Evolutionary conservation across 1,140 invertebrate species (phyloP), one percentile per base, ranked within the genome.

Genomic region (Halictus rubicundus): DNA sequence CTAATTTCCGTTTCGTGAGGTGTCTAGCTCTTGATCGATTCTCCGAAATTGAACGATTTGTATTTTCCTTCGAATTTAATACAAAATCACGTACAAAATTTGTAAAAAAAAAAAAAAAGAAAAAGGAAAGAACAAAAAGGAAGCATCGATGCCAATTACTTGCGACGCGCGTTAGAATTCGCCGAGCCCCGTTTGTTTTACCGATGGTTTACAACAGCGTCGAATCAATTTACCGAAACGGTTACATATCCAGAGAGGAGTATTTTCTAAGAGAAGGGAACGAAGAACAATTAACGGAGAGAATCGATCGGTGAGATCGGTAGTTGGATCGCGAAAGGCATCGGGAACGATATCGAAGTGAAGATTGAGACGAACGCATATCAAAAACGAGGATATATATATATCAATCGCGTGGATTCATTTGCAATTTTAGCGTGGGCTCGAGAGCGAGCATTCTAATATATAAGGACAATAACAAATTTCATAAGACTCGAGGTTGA

Each of bases 381-480:
- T 76, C 69, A 46, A 68, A 79, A 32, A 63, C 10, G 32, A n/a
- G n/a, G n/a, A n/a, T n/a, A n/a, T n/a, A 72, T 54, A 21, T 52
- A 52, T 42, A 61, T 80, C 73, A 68, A 42, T 8, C 16, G 32
- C 54, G 46, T 19, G 42, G 54, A 59, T 78, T 73, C n/a, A 76
- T 27, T 73, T 59, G 64, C 37, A 49, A 81, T 78, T 71, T 57
- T 78, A 71, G 27, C 63, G 75, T 68, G 42, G 25, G 21, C 64
- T 63, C 64, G 68, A 32, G 68, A 37, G 8, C 37, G 66, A 71
- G 82, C 37, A 23, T 60, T 71, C 12, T 78, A 81, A 70, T 37
- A 60, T 72, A 82, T 73, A 87, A 86, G 79, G 88, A 88, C 87
- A 89, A 90, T 89, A 89, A 77, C 76, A 84, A 86, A 87, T 79